Evolutionary conservation across 2,888 invertebrate species (phyloP).

Genomic region (Caenorhabditis doughertyi): DNA sequence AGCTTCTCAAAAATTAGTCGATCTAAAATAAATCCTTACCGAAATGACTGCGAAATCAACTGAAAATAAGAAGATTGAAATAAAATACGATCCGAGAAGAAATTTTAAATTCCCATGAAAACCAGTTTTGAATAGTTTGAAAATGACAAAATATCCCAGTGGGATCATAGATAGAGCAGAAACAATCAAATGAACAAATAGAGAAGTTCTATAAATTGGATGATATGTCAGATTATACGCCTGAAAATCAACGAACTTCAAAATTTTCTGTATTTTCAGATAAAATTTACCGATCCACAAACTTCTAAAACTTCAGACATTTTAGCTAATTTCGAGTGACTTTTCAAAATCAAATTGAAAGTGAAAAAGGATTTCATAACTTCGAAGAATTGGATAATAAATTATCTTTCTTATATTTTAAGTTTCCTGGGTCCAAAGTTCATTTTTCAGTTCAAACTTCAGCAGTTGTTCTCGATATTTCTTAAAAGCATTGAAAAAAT

Average conservation of each 20-base stretch:
- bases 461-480: background rate
- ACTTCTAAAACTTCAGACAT: background rate
- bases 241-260: background rate
- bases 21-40: background rate
- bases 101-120: conserved; percentile 5
- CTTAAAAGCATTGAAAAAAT: no score
- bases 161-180: background rate
- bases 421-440: background rate
- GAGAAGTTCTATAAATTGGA: background rate
- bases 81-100: background rate
- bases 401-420: background rate
- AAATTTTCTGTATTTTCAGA: background rate
- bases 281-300: background rate
- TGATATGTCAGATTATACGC: background rate
- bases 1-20: no score
- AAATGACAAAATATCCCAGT: background rate
- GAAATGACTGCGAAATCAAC: background rate
- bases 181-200: conserved; percentile 15
- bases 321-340: background rate
- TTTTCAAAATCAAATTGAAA: background rate
- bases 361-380: background rate
- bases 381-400: background rate
- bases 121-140: background rate
- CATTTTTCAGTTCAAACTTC: background rate
- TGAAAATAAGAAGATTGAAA: background rate